Base-by-base conservation (phyloP, 2,888 invertebrate genomes). In the Gortyna flavago region DNA sequence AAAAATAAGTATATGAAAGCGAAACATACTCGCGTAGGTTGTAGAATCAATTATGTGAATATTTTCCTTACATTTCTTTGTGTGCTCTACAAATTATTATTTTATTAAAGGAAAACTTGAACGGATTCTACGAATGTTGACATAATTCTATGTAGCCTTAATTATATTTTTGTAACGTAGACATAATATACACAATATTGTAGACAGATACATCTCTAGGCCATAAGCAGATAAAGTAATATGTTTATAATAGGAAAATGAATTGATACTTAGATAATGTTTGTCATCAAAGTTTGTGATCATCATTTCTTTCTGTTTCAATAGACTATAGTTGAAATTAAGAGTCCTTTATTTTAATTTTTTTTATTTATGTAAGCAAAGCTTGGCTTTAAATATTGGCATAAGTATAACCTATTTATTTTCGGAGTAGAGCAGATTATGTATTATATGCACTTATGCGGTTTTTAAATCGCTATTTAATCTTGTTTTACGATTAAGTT, bases 401-500 rank as follows among this genome's bases (percentile, higher is more conserved):
- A n/a, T 48, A n/a, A 59, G 13, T n/a, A 59, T n/a, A 71, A 59
- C 32, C 9, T 41, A 67, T 67, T 68, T 62, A 74, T 65, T 75
- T 68, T 74, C 38, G 29, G 29, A 57, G 38, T 32, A 61, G 11
- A 61, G 41, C 29, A 51, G 41, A 70, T 70, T 72, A 54, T 61
- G 68, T 51, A 8, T 44, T 54, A 21, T 51, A 35, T 44, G 62
- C 13, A 68, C 35, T 13, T 48, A 59, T 35, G 54, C 32, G 54
- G 70, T 81, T 73, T 68, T 68, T 61, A 62, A 77, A 77, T 64
- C 65, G 11, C 25, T 69, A 29, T 79, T 79, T 77, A 62, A 65
- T 78, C 59, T 66, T 76, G 51, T 74, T 75, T 76, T 59, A 54
- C 62, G 64, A 77, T 84, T 67, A 71, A 72, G 57, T 78, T 80